A percentile compares a stretch with the other conserved stretches of the same genome.
phyloP scores from a whole-genome alignment of 2,797 vertebrate species.

The Spea hammondii region DNA sequence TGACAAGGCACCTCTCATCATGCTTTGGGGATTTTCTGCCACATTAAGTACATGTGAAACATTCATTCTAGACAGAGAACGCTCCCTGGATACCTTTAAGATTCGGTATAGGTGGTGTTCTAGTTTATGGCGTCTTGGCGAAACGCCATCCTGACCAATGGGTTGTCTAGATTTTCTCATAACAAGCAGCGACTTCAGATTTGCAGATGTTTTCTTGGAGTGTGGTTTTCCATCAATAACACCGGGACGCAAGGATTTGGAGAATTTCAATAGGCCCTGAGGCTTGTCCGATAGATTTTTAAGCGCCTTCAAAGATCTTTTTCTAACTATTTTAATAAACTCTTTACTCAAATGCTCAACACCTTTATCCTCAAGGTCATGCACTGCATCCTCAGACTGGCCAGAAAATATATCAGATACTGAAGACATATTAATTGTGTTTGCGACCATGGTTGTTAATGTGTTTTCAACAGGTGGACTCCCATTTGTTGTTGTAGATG shows the following conservation, averaged over 20 bases:
- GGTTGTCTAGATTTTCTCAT: neutral
- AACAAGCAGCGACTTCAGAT: neutral
- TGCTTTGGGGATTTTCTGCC: too few relatives aligned
- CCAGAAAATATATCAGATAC: neutral
- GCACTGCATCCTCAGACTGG: neutral
- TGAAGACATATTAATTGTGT: neutral
- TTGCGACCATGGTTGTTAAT: neutral
- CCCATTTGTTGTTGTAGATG: neutral
- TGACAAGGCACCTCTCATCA: neutral
- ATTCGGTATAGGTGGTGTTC: neutral
- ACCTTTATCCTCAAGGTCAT: neutral
- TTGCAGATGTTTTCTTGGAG: neutral
- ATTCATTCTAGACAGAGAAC: neutral
- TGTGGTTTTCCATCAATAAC: neutral
- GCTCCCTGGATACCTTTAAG: too few relatives aligned
- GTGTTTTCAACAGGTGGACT: neutral
- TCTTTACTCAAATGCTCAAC: neutral
- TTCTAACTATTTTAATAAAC: conserved; percentile 1
- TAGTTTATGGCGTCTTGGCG: neutral
- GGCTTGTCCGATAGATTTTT: neutral
- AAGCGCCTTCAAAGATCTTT: conserved; percentile 19
- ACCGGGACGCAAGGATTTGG: neutral
- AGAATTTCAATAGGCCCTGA: neutral
- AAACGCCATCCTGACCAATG: neutral
- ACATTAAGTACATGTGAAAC: neutral